These are phyloP conservation scores for Crocodylus rhombifer DNA, from an alignment of 2,797 vertebrate genomes.

Conservation along the genomic window DNA sequence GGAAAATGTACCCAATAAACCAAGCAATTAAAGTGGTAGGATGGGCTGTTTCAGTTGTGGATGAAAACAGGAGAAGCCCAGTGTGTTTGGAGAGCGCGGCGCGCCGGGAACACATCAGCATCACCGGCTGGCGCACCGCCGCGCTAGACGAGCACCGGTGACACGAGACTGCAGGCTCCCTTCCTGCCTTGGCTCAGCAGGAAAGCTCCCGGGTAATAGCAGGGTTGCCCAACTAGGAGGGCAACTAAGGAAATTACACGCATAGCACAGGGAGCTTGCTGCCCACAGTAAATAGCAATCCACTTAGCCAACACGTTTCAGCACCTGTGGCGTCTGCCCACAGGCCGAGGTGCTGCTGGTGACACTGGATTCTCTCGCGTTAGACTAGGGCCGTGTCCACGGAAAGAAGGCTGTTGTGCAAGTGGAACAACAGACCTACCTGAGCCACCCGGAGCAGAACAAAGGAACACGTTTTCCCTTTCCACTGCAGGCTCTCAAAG, in stretches of 20 bases:
- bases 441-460: background rate
- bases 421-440: background rate
- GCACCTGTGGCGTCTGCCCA: rapidly evolving
- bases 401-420: background rate
- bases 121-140: rapidly evolving
- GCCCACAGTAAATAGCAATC: background rate
- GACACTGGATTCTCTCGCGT: background rate
- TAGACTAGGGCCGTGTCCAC: background rate
- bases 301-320: background rate
- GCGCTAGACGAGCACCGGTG: rapidly evolving
- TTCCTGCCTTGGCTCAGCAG: background rate
- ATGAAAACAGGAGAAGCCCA: rapidly evolving
- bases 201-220: background rate
- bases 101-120: rapidly evolving
- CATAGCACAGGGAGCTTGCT: background rate
- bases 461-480: background rate
- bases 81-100: rapidly evolving
- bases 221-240: background rate
- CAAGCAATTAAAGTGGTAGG: rapidly evolving
- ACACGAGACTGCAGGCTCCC: rapidly evolving
- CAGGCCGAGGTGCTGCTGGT: rapidly evolving
- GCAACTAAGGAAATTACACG: background rate
- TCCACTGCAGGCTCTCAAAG: background rate
- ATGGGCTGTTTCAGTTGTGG: background rate
- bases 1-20: background rate